phyloP scores from a whole-genome alignment of 2,113 vertebrate species.

The Indicator indicator region DNA sequence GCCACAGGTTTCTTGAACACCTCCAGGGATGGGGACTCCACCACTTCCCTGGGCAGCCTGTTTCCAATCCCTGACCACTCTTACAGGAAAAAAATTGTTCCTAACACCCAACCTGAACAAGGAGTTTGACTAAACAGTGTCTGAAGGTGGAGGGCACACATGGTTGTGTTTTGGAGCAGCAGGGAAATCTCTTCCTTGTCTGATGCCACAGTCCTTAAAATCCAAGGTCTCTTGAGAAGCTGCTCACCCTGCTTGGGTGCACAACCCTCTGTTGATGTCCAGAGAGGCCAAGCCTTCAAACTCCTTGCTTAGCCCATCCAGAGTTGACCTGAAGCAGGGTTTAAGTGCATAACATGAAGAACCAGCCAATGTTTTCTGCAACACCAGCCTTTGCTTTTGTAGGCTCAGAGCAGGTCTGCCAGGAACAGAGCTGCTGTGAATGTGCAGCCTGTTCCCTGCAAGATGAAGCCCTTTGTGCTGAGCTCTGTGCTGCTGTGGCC shows the following conservation, averaged over 20 bases:
- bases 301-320: neutral
- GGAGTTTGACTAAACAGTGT: neutral
- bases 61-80: no score
- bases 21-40: no score
- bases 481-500: neutral
- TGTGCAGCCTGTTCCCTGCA: neutral
- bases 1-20: no score
- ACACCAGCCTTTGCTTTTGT: neutral
- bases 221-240: neutral
- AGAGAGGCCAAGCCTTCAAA: neutral
- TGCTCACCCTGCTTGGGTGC: neutral
- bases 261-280: neutral
- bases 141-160: rapidly evolving
- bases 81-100: no score
- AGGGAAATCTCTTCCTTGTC: neutral
- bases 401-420: neutral
- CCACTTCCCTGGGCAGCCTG: no score
- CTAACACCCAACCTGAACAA: no score
- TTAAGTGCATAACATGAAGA: neutral
- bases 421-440: neutral
- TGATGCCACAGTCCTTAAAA: neutral
- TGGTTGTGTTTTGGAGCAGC: neutral
- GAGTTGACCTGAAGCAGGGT: neutral
- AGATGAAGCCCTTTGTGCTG: neutral
- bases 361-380: neutral